Evolutionary conservation across 1,140 invertebrate species (phyloP), one percentile per base, ranked within the genome.

Genomic region (Drosophila bifasciata): DNA sequence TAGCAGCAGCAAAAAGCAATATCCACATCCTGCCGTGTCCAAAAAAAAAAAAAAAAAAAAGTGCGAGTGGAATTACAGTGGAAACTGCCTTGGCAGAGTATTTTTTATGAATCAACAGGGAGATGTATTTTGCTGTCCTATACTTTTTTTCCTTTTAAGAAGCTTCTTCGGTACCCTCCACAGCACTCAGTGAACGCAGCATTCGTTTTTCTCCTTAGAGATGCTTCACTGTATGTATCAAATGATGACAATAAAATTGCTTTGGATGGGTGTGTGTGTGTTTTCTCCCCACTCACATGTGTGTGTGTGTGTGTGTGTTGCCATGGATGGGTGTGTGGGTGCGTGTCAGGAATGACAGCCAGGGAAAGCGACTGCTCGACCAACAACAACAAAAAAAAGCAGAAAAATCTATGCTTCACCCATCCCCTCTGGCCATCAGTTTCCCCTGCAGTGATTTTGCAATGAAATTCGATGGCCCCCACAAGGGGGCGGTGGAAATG

Each of bases 161-260:
- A n/a, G n/a, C n/a, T n/a, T n/a, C n/a, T n/a, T n/a, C n/a, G n/a
- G 19, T 4, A 25, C 0, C 4, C 23, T 25, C 5, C 23, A 6
- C 5, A 5, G 23, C 23, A 25, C 23, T 1, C n/a, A n/a, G n/a
- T n/a, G n/a, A n/a, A n/a, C n/a, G n/a, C 23, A 25, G 6, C 23
- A 7, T 7, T 25, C 7, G 5, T 7, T 7, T 7, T 25, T 25
- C 4, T 7, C 16, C 23, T 39, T 68, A 56, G 62, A 41, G 15
- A 21, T 46, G 43, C 17, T 25, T 32, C 49, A 68, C 64, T 67
- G 50, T 68, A 68, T 67, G 49, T 68, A 68, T 67, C 32, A 68
- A 68, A 68, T 68, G 64, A 68, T 68, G 64, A 68, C 62, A 68
- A 68, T 68, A 68, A 67, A 67, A 68, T 68, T 41, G 64, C 36